Conservation (phyloP, 2,797 vertebrate genomes). For the Megalops cyprinoides region DNA sequence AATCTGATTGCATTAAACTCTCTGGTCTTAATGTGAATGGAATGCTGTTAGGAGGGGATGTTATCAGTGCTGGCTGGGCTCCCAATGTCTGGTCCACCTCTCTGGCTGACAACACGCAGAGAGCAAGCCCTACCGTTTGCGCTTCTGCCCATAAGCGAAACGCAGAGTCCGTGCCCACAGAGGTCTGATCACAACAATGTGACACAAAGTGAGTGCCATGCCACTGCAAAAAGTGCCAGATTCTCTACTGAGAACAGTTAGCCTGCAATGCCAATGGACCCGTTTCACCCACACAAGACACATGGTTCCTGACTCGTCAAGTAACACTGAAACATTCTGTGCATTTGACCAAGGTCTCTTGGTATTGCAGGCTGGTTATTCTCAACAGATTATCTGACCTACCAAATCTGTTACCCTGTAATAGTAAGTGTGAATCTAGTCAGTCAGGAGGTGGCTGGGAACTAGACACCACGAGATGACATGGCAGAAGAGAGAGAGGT, state of each 20-base stretch:
- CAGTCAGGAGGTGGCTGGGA: not conserved
- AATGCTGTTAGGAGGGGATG: not conserved
- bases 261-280: no score
- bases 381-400: no score
- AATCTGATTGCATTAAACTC: constrained; percentile 1
- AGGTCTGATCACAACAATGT: not conserved
- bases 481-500: not conserved
- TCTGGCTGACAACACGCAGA: not conserved
- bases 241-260: no score
- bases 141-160: not conserved
- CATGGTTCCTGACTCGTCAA: no score
- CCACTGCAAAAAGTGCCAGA: no score
- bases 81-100: not conserved
- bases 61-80: not conserved
- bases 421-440: no score
- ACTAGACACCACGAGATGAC: not conserved
- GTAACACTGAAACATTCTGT: no score
- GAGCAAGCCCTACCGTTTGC: not conserved
- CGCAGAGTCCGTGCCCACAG: not conserved
- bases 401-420: no score
- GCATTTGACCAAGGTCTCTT: no score
- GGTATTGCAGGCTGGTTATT: no score
- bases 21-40: not conserved
- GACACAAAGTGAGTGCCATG: no score
- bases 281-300: no score